Base-by-base conservation (phyloP, 2,797 vertebrate species). In the Amazona ochrocephala region DNA sequence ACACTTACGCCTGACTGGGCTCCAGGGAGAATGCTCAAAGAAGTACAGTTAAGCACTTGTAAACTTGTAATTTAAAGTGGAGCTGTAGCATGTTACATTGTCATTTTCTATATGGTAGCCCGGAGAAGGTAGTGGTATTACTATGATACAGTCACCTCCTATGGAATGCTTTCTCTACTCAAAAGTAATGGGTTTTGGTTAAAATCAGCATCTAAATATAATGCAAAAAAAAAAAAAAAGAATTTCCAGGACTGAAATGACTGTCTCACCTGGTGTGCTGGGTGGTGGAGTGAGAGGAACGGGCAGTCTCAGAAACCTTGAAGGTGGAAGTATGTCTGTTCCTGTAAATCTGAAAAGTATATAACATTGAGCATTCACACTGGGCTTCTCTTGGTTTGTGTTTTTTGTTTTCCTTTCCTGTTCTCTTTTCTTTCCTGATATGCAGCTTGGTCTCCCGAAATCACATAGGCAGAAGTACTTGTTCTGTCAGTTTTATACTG, bases 281-380 rank as follows among this genome's bases (percentile, higher is more conserved):
- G 84, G 27, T 92, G 75, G 34, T 67, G 86, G 87, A 94, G 61
- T 54, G 30, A 32, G 84, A 94, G 65, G 77, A 87, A 70, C 0
- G 5, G 70, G 45, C 81, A 66, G 39, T 85, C 53, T 81, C 74
- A 73, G 76, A 87, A 74, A 90, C 82, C 77, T 41, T 62, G 68
- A 94, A 93, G 58, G 29, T 61, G 67, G 79, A 86, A 84, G 41
- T 34, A 17, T 71, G 39, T 78, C 84, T 60, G 13, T 94, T 96
- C 61, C 77, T 96, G 85, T 92, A 45, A 92, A 92, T 84, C 86
- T 81, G 90, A 68, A 84, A 72, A 90, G 54, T 88, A 29, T 79
- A 24, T 78, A 50, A 84, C 22, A 17, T 5, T 58, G 67, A 86
- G 32, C 50, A 56, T 93, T 86, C 64, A 72, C 39, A 37, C 24